These are phyloP conservation scores for Catostylus mosaicus DNA, from an alignment of 30 jellyfish, hydroid and myxozoan genomes.

Conservation along the genomic window DNA sequence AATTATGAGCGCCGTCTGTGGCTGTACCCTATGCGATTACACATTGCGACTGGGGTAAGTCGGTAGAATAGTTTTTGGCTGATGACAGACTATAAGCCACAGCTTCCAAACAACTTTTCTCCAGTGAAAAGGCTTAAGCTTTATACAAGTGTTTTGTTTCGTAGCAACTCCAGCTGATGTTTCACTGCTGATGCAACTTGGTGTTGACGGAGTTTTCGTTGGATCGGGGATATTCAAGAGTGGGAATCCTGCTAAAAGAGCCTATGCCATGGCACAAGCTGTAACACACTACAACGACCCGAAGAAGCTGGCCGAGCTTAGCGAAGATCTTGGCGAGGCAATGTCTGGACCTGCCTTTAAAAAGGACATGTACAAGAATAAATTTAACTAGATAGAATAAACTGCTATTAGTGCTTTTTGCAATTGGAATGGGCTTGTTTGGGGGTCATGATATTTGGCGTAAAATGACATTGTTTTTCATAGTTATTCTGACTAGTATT, in stretches of 20 bases:
- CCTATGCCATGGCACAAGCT: constrained; percentile 95
- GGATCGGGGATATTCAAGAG: constrained; percentile 99
- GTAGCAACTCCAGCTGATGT: constrained; percentile 96
- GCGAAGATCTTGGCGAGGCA: constrained; percentile 96
- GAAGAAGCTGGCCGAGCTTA: constrained; percentile 83
- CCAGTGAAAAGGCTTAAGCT: too few species aligned
- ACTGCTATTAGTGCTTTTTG: not conserved
- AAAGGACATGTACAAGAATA: constrained; percentile 58
- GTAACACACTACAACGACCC: constrained; percentile 89
- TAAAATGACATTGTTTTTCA: too few species aligned
- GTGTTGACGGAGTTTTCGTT: constrained; percentile 96
- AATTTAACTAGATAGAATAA: constrained; percentile 29
- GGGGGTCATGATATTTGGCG: too few species aligned
- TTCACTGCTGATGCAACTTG: constrained; percentile 89
- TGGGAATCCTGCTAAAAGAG: constrained; percentile 88
- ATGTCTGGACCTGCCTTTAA: constrained; percentile 87
- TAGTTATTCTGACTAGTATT: too few species aligned
- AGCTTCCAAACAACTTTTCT: too few species aligned
- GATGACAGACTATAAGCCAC: too few species aligned
- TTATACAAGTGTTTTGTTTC: too few species aligned
- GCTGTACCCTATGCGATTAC: too few species aligned
- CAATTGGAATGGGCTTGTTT: not conserved
- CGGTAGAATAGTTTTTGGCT: too few species aligned
- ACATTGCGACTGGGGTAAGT: too few species aligned
- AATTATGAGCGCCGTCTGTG: too few species aligned